Percentiles rank a stretch among this genome's conserved stretches.
Evolutionary conservation across 2,797 vertebrate species (phyloP).

Genomic region (Apogon talboti): DNA sequence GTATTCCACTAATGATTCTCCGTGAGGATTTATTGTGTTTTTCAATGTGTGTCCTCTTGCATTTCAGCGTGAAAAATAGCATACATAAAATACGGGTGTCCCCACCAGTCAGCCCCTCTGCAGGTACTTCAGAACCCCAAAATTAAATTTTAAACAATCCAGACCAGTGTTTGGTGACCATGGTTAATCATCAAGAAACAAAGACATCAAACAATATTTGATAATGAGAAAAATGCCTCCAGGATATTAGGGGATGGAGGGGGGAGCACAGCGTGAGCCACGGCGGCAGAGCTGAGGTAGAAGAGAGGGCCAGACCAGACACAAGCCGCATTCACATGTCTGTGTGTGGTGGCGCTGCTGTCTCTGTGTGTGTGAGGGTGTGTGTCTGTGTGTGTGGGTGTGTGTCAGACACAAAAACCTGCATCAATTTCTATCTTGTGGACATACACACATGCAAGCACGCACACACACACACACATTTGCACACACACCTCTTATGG

Average conservation of each 20-base stretch:
- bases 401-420: conserved; percentile 35
- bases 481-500: conserved; percentile 59
- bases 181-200: conserved; percentile 88
- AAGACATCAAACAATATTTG: conserved; percentile 89
- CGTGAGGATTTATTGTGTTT: conserved; percentile 80
- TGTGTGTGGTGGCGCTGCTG: conserved; percentile 59
- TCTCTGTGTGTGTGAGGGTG: conserved; percentile 41
- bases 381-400: conserved; percentile 28
- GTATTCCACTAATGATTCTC: conserved; percentile 80
- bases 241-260: conserved; percentile 82
- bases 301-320: conserved; percentile 76
- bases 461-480: conserved; percentile 43
- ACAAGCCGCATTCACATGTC: conserved; percentile 72
- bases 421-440: conserved; percentile 15
- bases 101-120: conserved; percentile 76
- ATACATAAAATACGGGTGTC: conserved; percentile 82
- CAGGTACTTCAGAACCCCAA: conserved; percentile 81
- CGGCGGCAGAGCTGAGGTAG: conserved; percentile 68
- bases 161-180: conserved; percentile 85
- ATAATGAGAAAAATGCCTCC: conserved; percentile 89
- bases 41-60: conserved; percentile 76
- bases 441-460: conserved; percentile 8
- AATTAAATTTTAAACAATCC: conserved; percentile 88
- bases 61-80: conserved; percentile 82
- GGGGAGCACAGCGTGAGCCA: conserved; percentile 76